These are phyloP conservation scores for Smittia aterrima DNA, from an alignment of 2,888 invertebrate species.

Conservation along the genomic window DNA sequence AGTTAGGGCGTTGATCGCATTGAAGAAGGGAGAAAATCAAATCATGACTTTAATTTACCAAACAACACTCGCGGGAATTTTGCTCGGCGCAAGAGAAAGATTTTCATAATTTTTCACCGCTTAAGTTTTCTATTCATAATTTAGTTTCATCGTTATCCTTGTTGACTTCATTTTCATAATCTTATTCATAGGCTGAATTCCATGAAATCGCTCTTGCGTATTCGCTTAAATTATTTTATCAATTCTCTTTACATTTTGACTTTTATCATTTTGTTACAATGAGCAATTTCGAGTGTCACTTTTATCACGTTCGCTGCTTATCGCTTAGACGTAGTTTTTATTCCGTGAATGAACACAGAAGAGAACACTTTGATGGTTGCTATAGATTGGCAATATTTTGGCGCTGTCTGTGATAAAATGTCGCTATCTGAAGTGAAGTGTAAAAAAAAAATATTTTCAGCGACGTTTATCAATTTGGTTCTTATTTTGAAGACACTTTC, in stretches of 20 bases:
- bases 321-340: neutral
- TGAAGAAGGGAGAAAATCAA: constrained; percentile 14
- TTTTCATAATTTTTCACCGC: constrained; percentile 16
- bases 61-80: constrained; percentile 19
- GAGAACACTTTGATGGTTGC: neutral
- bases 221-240: neutral
- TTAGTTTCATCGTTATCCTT: neutral
- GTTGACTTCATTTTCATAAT: constrained; percentile 14
- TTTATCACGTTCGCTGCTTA: neutral
- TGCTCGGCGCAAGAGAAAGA: neutral
- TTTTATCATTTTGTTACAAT: neutral
- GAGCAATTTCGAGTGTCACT: neutral
- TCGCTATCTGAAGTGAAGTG: neutral
- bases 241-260: neutral
- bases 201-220: neutral
- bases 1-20: neutral
- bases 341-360: neutral
- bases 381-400: constrained; percentile 12
- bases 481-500: neutral
- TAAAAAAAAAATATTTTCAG: neutral
- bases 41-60: constrained; percentile 22
- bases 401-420: neutral
- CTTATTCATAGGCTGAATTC: constrained; percentile 32
- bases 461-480: neutral
- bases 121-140: neutral